Evolutionary conservation across 2,888 invertebrate species (phyloP).

Genomic region (Eustalomyia histrio): DNA sequence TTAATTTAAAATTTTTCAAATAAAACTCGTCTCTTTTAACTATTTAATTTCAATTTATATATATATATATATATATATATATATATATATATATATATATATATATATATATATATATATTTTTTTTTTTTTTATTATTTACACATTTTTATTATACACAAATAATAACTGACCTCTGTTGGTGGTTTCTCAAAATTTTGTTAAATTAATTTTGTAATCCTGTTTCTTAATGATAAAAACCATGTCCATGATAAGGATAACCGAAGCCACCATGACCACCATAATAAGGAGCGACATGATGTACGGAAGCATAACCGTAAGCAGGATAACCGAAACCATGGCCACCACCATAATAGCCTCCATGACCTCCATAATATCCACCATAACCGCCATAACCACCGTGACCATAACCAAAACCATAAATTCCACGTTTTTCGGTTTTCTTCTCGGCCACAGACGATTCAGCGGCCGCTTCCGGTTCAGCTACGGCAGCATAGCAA

Average conservation of each 20-base stretch:
- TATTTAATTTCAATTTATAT: not conserved
- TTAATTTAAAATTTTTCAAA: too few species aligned
- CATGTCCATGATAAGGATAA: conserved; percentile 65
- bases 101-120: too few species aligned
- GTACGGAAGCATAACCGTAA: conserved; percentile 24
- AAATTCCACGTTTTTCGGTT: conserved; percentile 68
- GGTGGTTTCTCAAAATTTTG: conserved; percentile 3
- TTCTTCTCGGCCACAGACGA: conserved; percentile 64
- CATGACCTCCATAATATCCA: conserved; percentile 51
- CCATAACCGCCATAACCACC: conserved; percentile 45
- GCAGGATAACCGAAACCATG: conserved; percentile 34
- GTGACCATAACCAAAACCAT: conserved; percentile 65
- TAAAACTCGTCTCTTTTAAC: too few species aligned
- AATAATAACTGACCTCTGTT: conserved; percentile 30
- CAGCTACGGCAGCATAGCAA: conserved; percentile 58
- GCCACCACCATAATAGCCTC: conserved; percentile 58
- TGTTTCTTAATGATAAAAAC: conserved; percentile 55
- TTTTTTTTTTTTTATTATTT: conserved; percentile 43
- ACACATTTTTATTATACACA: conserved; percentile 32
- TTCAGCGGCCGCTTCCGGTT: conserved; percentile 50
- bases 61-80: too few species aligned
- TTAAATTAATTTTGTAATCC: conserved; percentile 3
- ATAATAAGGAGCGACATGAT: conserved; percentile 45
- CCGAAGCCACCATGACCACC: conserved; percentile 43
- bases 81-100: too few species aligned